Conservation (phyloP, 2,113 vertebrate species). For the Colaptes auratus region DNA sequence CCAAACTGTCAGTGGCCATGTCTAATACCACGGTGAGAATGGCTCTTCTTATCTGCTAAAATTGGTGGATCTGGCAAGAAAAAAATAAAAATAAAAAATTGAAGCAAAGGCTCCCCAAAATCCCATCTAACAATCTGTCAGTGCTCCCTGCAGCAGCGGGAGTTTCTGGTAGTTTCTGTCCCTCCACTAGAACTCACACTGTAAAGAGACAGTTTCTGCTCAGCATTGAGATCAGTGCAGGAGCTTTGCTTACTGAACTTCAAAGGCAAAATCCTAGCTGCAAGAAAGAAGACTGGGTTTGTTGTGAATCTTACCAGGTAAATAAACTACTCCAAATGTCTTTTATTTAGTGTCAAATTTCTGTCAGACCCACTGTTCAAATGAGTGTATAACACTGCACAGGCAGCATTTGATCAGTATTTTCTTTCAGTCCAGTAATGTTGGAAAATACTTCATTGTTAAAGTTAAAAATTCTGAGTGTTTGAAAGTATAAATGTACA, state of each 20-base stretch:
- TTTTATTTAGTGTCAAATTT: neutral
- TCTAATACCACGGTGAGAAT: neutral
- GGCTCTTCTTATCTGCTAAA: constrained; percentile 39
- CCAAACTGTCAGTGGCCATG: neutral
- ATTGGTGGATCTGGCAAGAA: constrained; percentile 56
- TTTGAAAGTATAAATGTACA: constrained; percentile 35
- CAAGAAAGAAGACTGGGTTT: constrained; percentile 27
- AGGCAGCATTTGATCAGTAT: neutral
- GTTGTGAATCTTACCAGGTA: neutral
- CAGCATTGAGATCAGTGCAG: neutral
- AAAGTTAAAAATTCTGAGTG: neutral
- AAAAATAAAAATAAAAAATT: neutral
- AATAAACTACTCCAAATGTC: neutral
- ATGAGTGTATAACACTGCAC: neutral
- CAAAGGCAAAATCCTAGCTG: neutral
- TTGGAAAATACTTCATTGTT: neutral
- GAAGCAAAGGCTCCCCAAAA: neutral
- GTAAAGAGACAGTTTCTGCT: accelerated
- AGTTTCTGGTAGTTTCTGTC: neutral
- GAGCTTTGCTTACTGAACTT: constrained; percentile 37
- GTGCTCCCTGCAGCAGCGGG: neutral
- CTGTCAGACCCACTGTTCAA: constrained; percentile 26
- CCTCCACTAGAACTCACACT: neutral
- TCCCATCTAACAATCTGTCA: neutral
- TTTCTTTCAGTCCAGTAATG: constrained; percentile 7